These are phyloP conservation scores for Meriones unguiculatus DNA, from an alignment of 2,113 vertebrate species.

Conservation along the genomic window DNA sequence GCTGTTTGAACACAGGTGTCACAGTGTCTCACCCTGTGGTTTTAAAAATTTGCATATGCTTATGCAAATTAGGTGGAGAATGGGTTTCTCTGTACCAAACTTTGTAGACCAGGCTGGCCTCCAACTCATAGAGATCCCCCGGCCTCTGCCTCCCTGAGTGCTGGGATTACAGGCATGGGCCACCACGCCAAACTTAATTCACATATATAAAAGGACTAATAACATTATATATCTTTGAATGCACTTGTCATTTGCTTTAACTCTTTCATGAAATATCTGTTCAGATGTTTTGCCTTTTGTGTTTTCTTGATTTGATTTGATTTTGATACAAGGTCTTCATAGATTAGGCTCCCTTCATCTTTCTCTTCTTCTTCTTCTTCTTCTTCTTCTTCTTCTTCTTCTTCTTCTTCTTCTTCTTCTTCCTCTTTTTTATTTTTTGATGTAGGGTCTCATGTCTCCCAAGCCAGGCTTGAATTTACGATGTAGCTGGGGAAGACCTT, in stretches of 20 bases:
- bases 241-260: background rate
- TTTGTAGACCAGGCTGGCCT: no score
- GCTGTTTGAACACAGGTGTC: background rate
- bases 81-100: no score
- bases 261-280: background rate
- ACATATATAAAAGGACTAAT: background rate
- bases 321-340: background rate
- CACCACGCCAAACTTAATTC: no score
- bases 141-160: no score
- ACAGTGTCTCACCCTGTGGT: background rate
- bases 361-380: fast-evolving
- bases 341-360: background rate
- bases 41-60: background rate
- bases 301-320: background rate
- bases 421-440: background rate
- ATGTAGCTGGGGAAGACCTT: background rate
- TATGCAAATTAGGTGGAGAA: no score
- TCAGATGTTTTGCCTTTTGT: background rate
- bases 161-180: no score
- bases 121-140: no score
- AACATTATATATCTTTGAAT: background rate
- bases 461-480: background rate
- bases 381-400: background rate
- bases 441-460: background rate
- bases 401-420: background rate